These are phyloP conservation scores for Mungos mungo DNA, from an alignment of 2,113 vertebrate genomes.

Conservation along the genomic window DNA sequence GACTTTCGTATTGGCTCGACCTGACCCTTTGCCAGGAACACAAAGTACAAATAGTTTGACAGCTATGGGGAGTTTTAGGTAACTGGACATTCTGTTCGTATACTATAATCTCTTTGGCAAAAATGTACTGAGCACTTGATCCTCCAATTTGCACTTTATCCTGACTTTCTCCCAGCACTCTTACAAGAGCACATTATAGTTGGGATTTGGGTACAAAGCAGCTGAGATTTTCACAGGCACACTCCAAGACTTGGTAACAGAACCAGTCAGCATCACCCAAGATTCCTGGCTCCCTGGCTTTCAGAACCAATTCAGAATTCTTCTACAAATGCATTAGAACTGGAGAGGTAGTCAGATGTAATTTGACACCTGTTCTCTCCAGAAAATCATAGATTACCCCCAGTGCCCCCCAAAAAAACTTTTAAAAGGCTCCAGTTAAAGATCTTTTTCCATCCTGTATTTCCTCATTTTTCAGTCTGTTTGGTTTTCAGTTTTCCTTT, in stretches of 20 bases:
- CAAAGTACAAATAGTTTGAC: not conserved
- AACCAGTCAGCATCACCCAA: slow-evolving; percentile 15
- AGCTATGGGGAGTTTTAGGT: not conserved
- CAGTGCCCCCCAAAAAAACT: not conserved
- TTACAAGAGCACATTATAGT: not conserved
- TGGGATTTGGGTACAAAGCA: slow-evolving; percentile 43
- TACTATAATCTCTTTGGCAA: not conserved
- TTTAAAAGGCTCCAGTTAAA: slow-evolving; percentile 58
- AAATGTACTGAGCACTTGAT: not conserved
- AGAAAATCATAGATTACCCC: slow-evolving; percentile 61
- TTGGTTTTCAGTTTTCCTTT: slow-evolving; percentile 63
- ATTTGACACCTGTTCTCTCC: slow-evolving; percentile 55
- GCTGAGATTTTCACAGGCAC: slow-evolving; percentile 53
- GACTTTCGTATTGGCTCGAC: slow-evolving; percentile 13
- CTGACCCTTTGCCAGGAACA: not conserved
- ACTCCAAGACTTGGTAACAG: not conserved
- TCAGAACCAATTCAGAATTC: slow-evolving; percentile 11
- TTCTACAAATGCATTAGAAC: not conserved
- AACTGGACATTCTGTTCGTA: slow-evolving; percentile 1
- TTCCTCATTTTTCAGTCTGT: slow-evolving; percentile 64
- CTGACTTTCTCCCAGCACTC: not conserved
- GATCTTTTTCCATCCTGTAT: slow-evolving; percentile 48
- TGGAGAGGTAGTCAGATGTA: slow-evolving; percentile 15
- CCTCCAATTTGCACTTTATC: not conserved
- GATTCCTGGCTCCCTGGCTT: slow-evolving; percentile 28